Percentiles rank a stretch among this genome's conserved stretches.
phyloP scores from a whole-genome alignment of 2,888 invertebrate genomes.

The Frankliniella fusca region DNA sequence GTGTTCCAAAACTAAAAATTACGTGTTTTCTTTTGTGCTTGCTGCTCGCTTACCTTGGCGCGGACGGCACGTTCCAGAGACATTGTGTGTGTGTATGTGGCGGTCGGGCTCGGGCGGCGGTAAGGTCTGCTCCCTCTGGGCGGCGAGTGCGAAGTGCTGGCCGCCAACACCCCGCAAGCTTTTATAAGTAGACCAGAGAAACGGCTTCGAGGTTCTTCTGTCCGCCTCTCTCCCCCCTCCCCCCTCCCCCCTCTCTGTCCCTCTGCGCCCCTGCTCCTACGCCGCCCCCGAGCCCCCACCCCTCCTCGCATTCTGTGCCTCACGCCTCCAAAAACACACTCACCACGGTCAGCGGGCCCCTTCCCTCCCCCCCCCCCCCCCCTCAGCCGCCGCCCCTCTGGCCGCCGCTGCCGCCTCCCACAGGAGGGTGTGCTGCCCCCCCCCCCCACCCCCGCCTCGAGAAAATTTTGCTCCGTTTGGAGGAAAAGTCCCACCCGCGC shows the following conservation, averaged over 20 bases:
- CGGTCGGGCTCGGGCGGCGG: not conserved
- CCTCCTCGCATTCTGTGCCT: not conserved
- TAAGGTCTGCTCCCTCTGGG: not conserved
- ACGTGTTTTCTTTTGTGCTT: slow-evolving; percentile 34
- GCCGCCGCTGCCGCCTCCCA: not conserved
- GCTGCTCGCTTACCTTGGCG: slow-evolving; percentile 65
- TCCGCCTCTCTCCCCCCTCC: no score
- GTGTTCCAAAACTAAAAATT: no score
- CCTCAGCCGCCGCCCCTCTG: not conserved
- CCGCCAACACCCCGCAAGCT: not conserved
- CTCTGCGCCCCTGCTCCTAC: not conserved
- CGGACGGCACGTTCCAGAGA: slow-evolving; percentile 90
- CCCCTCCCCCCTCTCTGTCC: not conserved
- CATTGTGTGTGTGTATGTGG: slow-evolving; percentile 53
- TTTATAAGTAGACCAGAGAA: slow-evolving; percentile 3
- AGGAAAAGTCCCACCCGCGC: no score
- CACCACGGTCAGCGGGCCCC: not conserved
- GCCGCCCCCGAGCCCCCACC: not conserved
- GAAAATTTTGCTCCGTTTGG: no score
- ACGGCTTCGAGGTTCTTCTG: not conserved
- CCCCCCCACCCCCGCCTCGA: not conserved
- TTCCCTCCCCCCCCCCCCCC: not conserved
- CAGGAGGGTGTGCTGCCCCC: not conserved
- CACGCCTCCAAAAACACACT: slow-evolving; percentile 22
- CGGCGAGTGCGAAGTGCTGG: not conserved